phyloP scores from a whole-genome alignment of 2,113 vertebrate species.

The Anguilla rostrata region DNA sequence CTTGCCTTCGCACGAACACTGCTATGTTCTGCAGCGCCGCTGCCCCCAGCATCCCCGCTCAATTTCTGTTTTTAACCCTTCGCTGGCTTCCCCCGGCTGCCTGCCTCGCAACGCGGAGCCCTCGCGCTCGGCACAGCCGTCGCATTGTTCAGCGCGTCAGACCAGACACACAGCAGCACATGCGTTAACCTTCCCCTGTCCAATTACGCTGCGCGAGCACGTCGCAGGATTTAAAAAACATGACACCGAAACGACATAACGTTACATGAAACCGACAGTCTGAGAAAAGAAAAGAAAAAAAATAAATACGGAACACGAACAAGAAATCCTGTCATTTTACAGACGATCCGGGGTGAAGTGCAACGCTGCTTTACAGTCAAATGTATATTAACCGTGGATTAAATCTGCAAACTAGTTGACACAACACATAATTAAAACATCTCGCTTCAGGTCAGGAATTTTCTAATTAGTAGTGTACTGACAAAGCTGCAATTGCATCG shows the following conservation, averaged over 20 bases:
- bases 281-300: background rate
- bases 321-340: constrained; percentile 30
- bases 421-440: constrained; percentile 87
- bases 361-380: constrained; percentile 66
- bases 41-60: constrained; percentile 96
- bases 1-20: constrained; percentile 99
- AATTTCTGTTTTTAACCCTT: constrained; percentile 96
- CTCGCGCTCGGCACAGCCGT: background rate
- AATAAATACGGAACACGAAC: background rate
- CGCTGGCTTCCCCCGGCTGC: constrained; percentile 68
- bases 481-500: constrained; percentile 77
- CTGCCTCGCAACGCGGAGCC: constrained; percentile 64
- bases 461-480: constrained; percentile 81
- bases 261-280: constrained; percentile 7
- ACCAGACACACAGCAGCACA: background rate
- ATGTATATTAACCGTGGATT: constrained; percentile 74
- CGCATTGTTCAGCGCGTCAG: background rate
- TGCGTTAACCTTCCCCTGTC: background rate
- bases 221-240: background rate
- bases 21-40: constrained; percentile 95
- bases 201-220: background rate
- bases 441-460: constrained; percentile 78
- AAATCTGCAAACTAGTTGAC: constrained; percentile 81
- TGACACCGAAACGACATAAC: background rate
- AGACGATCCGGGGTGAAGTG: constrained; percentile 55